Conservation (phyloP, 2,797 vertebrate genomes). For the Gymnothorax reevesii region DNA sequence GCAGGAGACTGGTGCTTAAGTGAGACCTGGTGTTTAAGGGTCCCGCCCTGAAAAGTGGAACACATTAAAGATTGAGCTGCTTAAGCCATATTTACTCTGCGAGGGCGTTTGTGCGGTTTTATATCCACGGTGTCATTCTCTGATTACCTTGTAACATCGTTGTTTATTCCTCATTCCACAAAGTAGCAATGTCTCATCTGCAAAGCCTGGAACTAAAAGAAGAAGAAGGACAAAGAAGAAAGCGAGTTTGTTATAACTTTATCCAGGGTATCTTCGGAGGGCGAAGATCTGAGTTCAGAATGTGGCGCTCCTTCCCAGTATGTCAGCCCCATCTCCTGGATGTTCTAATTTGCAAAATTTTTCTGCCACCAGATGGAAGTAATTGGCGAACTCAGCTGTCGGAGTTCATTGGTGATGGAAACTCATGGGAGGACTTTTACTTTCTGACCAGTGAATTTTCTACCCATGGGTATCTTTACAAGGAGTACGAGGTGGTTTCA, state of each 20-base stretch:
- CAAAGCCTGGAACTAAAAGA: neutral
- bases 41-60: neutral
- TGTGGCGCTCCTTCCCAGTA: too few relatives aligned
- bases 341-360: too few relatives aligned
- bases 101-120: neutral
- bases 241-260: neutral
- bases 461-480: neutral
- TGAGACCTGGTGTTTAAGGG: neutral
- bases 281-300: neutral
- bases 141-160: neutral
- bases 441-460: neutral
- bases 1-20: neutral
- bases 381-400: too few relatives aligned
- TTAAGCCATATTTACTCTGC: neutral
- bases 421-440: too few relatives aligned
- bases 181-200: neutral
- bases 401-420: too few relatives aligned
- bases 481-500: neutral
- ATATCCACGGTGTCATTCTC: neutral
- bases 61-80: neutral
- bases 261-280: neutral
- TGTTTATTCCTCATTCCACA: neutral
- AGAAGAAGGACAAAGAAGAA: neutral
- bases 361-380: too few relatives aligned
- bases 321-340: too few relatives aligned